Evolutionary conservation across 1,140 invertebrate genomes (phyloP).

Genomic region (Homalodisca vitripennis): DNA sequence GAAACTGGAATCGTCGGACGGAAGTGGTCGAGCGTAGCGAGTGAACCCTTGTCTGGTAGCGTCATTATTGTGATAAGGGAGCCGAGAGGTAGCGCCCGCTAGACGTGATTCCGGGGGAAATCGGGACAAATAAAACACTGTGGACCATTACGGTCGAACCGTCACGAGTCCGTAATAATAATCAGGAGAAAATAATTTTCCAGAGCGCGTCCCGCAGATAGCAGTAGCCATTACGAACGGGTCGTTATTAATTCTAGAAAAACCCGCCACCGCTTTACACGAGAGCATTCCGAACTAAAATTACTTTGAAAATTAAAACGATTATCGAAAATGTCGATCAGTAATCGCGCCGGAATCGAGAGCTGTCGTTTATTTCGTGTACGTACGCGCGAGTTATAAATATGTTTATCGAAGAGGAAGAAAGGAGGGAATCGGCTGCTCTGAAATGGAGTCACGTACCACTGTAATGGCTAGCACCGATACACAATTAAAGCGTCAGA

Average conservation of each 20-base stretch:
- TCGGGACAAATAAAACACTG: background rate
- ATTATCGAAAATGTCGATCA: conserved; percentile 27
- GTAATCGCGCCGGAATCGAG: conserved; percentile 25
- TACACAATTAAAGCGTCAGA: conserved; percentile 18
- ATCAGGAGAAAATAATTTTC: conserved; percentile 23
- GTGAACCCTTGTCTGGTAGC: background rate
- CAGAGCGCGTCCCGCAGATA: conserved; percentile 14
- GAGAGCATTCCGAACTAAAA: conserved; percentile 24
- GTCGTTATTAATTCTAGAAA: conserved; percentile 28
- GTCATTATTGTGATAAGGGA: background rate
- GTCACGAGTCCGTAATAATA: conserved; percentile 12
- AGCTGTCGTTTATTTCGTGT: conserved; percentile 23
- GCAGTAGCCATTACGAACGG: conserved; percentile 6
- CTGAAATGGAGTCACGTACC: conserved; percentile 26
- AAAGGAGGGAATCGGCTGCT: conserved; percentile 10
- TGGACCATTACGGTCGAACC: background rate
- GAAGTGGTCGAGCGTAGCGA: conserved; percentile 18
- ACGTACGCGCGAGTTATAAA: conserved; percentile 24
- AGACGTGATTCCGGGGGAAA: background rate
- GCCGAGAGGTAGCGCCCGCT: background rate
- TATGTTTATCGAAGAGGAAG: conserved; percentile 20
- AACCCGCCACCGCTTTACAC: conserved; percentile 26
- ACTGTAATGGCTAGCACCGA: conserved; percentile 12
- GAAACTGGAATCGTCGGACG: conserved; percentile 2
- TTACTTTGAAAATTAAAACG: conserved; percentile 30